phyloP scores from a whole-genome alignment of 2,888 invertebrate species.

The Cataglyphis altisquamis region DNA sequence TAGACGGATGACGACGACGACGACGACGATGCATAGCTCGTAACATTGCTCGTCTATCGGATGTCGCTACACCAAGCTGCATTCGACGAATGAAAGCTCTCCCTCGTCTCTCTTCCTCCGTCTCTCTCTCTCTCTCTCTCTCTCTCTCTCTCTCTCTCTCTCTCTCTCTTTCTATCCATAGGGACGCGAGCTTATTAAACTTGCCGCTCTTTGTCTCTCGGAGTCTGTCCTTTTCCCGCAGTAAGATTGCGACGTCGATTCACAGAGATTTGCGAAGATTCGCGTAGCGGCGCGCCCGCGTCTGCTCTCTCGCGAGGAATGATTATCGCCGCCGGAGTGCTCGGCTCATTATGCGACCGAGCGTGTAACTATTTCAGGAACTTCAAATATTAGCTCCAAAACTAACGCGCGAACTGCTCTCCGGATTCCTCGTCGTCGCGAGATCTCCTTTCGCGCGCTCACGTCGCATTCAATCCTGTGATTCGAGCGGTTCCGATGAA shows the following conservation, averaged over 20 bases:
- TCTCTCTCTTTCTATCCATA: not conserved
- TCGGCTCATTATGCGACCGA: conserved; percentile 75
- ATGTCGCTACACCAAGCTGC: conserved; percentile 27
- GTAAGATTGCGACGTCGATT: conserved; percentile 33
- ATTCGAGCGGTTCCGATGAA: conserved; percentile 14
- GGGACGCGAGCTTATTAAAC: conserved; percentile 45
- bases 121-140: not conserved
- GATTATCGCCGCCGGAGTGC: conserved; percentile 73
- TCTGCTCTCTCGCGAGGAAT: conserved; percentile 65
- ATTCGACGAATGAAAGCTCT: conserved; percentile 35
- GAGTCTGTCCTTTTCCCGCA: conserved; percentile 3
- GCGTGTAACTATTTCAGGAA: conserved; percentile 77
- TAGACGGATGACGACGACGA: conserved; percentile 38
- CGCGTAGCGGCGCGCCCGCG: conserved; percentile 2
- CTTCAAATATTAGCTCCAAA: conserved; percentile 79
- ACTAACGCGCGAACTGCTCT: conserved; percentile 57
- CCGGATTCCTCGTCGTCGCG: conserved; percentile 54
- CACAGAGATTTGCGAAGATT: conserved; percentile 28
- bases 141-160: not conserved
- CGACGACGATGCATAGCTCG: conserved; percentile 25
- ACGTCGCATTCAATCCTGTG: conserved; percentile 42
- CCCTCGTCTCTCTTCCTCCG: too few species aligned
- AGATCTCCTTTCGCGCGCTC: conserved; percentile 19
- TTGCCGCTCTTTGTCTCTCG: conserved; percentile 16
- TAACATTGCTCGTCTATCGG: conserved; percentile 47